Percentiles rank a stretch among this genome's conserved stretches.
These are phyloP conservation scores for Mimumesa dahlbomi DNA, from an alignment of 2,888 invertebrate genomes.

Conservation along the genomic window DNA sequence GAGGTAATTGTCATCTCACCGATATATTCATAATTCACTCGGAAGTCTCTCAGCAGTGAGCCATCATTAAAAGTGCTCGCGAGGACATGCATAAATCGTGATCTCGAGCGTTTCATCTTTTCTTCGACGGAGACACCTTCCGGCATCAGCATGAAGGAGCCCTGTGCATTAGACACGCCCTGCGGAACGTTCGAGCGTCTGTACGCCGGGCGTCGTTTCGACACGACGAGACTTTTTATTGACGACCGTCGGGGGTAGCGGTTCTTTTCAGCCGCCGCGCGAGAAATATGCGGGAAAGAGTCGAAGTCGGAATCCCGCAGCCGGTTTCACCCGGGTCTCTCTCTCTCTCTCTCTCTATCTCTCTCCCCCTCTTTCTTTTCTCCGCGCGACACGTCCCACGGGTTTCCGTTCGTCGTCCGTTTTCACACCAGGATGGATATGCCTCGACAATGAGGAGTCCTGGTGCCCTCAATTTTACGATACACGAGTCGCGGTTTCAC, in stretches of 20 bases:
- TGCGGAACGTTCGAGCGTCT: no score
- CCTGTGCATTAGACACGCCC: no score
- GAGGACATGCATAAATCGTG: no score
- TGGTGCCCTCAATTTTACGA: constrained; percentile 47
- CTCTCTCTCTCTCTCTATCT: no score
- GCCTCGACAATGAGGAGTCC: constrained; percentile 35
- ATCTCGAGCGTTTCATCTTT: no score
- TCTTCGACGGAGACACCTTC: no score
- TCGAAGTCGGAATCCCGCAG: constrained; percentile 14
- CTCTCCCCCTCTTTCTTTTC: constrained; percentile 12
- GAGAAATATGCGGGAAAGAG: constrained; percentile 3
- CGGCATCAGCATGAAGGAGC: no score
- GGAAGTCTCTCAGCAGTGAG: no score
- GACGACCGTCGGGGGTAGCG: constrained; percentile 3
- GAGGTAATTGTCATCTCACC: no score
- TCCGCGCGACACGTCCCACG: constrained; percentile 36
- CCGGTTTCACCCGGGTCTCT: no score
- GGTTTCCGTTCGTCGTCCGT: constrained; percentile 44
- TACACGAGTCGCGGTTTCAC: constrained; percentile 20
- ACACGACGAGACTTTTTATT: constrained; percentile 38
- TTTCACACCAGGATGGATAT: constrained; percentile 50
- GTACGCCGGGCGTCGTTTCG: constrained; percentile 14
- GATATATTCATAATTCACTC: no score
- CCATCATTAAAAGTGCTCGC: no score
- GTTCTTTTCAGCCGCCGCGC: constrained; percentile 26